Base-by-base conservation (phyloP, 2,113 vertebrate genomes). In the Leptobrachium leishanense region DNA sequence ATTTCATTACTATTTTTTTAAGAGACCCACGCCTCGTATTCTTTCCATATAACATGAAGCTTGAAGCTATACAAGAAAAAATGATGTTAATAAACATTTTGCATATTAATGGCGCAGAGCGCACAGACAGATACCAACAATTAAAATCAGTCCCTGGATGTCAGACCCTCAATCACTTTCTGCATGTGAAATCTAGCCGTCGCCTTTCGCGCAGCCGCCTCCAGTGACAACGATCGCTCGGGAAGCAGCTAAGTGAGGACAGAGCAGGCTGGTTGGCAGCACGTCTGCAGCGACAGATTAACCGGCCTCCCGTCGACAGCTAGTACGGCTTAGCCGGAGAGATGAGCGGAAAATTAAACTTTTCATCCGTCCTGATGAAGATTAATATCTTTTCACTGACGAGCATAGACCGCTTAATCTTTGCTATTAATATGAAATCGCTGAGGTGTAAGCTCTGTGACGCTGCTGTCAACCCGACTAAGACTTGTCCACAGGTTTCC, bases 311-410 rank as follows among this genome's bases (percentile, higher is more conserved):
- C 59, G 71, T 63, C 63, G 62, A 55, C 77, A 79, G 77, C 77
- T 66, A 67, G 44, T 41, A 20, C 53, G 50, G 71, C 70, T 74
- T 67, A 80, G 63, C 77, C 62, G 50, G 77, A 74, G 71, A 80
- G 77, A 80, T 80, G 77, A 74, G 77, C 71, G 0, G 84, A 87
- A 86, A 87, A 84, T 81, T 73, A 83, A 88, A 87, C 82, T 90
- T 85, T 82, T 90, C 81, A 81, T 77, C 85, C 82, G 82, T 75
- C 15, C 81, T 88, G 84, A 87, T 88, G 81, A 88, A 91, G 90
- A 89, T 89, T 86, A 89, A 88, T 87, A 87, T 83, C 74, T 88
- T 83, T 73, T 85, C 84, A 86, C 81, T 84, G 84, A 83, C 73
- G 83, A 86, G 83, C 84, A 83, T 85, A 85, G 84, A 86, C 43